Percentiles rank a stretch among this genome's conserved stretches.
Evolutionary conservation across 2,888 invertebrate species (phyloP).

Genomic region (Ichneumon xanthorius): DNA sequence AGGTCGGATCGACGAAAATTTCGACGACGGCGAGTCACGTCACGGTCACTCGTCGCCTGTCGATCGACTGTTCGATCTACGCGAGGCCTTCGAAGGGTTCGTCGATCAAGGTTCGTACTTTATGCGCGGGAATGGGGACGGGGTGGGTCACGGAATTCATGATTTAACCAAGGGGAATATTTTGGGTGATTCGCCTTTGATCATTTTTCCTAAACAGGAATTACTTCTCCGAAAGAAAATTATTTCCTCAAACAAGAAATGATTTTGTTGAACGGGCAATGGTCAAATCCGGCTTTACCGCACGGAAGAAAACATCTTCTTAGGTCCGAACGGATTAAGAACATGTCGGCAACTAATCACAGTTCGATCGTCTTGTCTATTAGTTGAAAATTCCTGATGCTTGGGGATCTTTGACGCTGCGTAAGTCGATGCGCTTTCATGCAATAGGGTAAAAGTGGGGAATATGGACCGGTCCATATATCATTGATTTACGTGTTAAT

Average conservation of each 20-base stretch:
- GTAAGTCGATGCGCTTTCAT: neutral
- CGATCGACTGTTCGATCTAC: slow-evolving; percentile 88
- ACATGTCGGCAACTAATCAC: neutral
- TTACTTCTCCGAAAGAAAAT: neutral
- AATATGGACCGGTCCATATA: too few relatives aligned
- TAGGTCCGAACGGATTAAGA: neutral
- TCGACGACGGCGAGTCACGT: slow-evolving; percentile 75
- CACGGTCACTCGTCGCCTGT: slow-evolving; percentile 82
- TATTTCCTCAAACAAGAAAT: neutral
- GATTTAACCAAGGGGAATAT: neutral
- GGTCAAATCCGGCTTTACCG: neutral
- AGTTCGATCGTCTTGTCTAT: neutral
- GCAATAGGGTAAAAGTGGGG: neutral
- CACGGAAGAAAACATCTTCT: neutral
- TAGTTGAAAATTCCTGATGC: slow-evolving; percentile 19
- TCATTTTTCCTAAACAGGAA: neutral
- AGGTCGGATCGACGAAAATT: slow-evolving; percentile 86
- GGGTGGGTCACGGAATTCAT: slow-evolving; percentile 20
- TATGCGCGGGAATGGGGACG: slow-evolving; percentile 75
- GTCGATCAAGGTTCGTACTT: slow-evolving; percentile 88
- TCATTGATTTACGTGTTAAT: too few relatives aligned
- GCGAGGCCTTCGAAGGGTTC: slow-evolving; percentile 88
- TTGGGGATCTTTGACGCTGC: neutral
- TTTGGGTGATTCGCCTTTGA: neutral
- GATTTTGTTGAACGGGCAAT: neutral